Evolutionary conservation across 2,797 vertebrate genomes (phyloP).

Genomic region (Cynopterus sphinx): DNA sequence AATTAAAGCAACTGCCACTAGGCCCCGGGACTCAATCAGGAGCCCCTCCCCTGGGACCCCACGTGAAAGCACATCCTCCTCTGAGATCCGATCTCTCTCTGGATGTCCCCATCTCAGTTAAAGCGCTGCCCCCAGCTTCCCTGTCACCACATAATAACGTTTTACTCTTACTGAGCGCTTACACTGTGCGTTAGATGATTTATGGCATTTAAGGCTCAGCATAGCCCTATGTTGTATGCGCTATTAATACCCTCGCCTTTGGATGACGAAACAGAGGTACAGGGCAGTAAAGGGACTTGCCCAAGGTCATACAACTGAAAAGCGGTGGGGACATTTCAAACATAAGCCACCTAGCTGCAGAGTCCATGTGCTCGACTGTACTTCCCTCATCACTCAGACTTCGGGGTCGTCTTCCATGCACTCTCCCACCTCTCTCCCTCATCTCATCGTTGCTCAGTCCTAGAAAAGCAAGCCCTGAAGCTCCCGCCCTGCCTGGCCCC

Average conservation of each 20-base stretch:
- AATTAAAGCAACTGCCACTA: conserved; percentile 75
- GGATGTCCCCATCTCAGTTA: neutral
- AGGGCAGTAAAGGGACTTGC: neutral
- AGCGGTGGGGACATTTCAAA: neutral
- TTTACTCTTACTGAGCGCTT: neutral
- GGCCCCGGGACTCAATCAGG: conserved; percentile 67
- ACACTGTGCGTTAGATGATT: neutral
- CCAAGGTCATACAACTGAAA: neutral
- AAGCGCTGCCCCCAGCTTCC: neutral
- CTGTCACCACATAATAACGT: neutral
- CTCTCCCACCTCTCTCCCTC: neutral
- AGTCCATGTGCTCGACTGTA: neutral
- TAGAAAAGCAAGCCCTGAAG: neutral
- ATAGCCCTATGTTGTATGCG: neutral
- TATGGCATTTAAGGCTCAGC: neutral
- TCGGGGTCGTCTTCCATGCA: neutral
- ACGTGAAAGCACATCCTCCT: neutral
- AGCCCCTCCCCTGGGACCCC: neutral
- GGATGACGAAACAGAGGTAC: neutral
- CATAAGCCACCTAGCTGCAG: neutral
- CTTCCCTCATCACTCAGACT: neutral
- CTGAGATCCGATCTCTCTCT: neutral
- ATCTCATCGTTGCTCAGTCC: neutral
- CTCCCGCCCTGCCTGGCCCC: neutral
- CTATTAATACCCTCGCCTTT: neutral